Percentiles rank a stretch among this genome's conserved stretches.
Evolutionary conservation across 2,888 invertebrate genomes (phyloP).

Genomic region (Dolichopus griseipennis): DNA sequence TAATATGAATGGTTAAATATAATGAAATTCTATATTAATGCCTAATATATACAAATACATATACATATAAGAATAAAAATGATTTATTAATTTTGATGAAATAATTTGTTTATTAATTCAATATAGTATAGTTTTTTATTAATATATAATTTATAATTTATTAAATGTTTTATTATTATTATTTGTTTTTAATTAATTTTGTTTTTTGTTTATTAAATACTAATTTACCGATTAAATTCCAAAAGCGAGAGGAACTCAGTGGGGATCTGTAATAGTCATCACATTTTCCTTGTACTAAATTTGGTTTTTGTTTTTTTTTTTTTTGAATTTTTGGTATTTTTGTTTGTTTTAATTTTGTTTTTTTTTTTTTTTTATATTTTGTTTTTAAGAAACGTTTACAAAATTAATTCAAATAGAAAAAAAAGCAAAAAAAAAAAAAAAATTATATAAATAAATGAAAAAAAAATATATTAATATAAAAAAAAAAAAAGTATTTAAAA

Average conservation of each 20-base stretch:
- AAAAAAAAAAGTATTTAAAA: constrained; percentile 13
- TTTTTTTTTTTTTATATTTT: constrained; percentile 9
- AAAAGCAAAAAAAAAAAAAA: constrained; percentile 21
- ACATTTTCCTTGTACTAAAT: constrained; percentile 43
- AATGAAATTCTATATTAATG: too few species aligned
- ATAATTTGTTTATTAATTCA: too few species aligned
- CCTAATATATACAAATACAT: too few species aligned
- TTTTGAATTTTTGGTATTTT: constrained; percentile 13
- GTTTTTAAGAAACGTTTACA: constrained; percentile 21
- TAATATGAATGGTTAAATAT: too few species aligned
- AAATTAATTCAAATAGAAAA: constrained; percentile 20
- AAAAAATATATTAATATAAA: constrained; percentile 14
- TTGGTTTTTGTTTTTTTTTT: constrained; percentile 25
- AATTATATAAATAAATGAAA: constrained; percentile 17
- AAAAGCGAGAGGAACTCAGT: constrained; percentile 43
- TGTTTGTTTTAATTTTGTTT: constrained; percentile 16
- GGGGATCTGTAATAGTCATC: constrained; percentile 44
- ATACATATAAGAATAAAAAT: too few species aligned
- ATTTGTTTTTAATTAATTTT: too few species aligned
- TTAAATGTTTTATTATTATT: too few species aligned
- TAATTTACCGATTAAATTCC: constrained; percentile 45
- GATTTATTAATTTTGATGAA: too few species aligned
- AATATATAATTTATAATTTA: too few species aligned
- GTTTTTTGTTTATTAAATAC: constrained; percentile 17
- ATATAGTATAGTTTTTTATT: too few species aligned